A percentile compares a stretch with the other conserved stretches of the same genome.
phyloP scores from a whole-genome alignment of 2,797 vertebrate genomes.

The Cottoperca gobio region DNA sequence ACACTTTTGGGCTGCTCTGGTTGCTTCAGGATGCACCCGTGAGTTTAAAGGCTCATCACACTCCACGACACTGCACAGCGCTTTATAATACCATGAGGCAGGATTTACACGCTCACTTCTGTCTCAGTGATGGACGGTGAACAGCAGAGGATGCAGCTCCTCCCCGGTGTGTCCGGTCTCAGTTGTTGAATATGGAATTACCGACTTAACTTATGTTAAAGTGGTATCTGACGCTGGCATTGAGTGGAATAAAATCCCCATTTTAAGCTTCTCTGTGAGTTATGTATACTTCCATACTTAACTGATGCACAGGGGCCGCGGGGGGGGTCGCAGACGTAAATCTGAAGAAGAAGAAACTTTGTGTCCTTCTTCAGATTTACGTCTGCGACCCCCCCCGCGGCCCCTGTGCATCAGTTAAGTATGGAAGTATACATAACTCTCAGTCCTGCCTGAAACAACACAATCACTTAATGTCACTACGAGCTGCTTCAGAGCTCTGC shows the following conservation, averaged over 20 bases:
- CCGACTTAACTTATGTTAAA: background rate
- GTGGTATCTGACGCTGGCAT: background rate
- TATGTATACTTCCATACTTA: background rate
- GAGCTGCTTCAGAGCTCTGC: conserved; percentile 7
- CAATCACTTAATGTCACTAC: conserved; percentile 12
- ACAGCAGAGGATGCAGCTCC: background rate
- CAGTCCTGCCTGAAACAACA: conserved; percentile 8
- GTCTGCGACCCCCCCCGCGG: conserved; percentile 5
- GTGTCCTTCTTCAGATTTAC: too few relatives aligned
- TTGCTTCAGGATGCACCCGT: background rate
- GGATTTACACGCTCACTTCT: background rate
- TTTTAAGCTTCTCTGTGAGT: background rate
- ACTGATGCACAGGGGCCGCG: conserved; percentile 21
- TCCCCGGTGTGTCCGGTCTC: background rate
- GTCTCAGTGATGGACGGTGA: background rate
- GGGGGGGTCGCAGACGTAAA: conserved; percentile 1
- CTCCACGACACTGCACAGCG: background rate
- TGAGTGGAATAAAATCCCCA: background rate
- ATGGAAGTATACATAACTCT: background rate
- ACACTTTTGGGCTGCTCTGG: background rate
- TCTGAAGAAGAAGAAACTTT: too few relatives aligned
- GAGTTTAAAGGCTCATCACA: background rate
- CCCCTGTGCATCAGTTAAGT: conserved; percentile 22
- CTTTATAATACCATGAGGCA: background rate
- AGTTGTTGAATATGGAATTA: background rate